Conservation (phyloP, 2,113 vertebrate genomes). For the Dasyprocta punctata region DNA sequence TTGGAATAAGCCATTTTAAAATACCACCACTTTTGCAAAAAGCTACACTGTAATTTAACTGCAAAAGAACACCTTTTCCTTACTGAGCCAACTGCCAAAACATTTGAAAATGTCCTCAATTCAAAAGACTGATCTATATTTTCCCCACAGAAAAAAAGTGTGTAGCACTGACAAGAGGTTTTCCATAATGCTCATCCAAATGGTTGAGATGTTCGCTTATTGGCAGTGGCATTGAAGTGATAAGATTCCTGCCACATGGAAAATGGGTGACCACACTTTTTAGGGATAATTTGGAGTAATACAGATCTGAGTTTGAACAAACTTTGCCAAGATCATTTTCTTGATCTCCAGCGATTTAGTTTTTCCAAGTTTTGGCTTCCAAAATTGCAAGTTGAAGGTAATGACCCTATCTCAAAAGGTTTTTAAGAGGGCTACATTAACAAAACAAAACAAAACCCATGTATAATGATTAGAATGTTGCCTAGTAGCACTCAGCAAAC, state of each 20-base stretch:
- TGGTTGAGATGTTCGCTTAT: not conserved
- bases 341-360: not conserved
- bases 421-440: not conserved
- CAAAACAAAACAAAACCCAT: not conserved
- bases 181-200: constrained; percentile 10
- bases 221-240: not conserved
- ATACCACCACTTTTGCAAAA: constrained; percentile 19
- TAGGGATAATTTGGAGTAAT: not conserved
- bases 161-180: not conserved
- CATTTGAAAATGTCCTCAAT: constrained; percentile 44
- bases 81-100: constrained; percentile 57
- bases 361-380: not conserved
- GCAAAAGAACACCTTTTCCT: constrained; percentile 49
- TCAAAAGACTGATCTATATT: constrained; percentile 45
- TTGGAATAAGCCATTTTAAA: constrained; percentile 40
- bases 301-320: not conserved
- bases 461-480: not conserved
- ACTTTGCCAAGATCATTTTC: not conserved
- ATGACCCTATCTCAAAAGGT: not conserved
- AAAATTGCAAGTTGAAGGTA: not conserved
- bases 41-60: constrained; percentile 33
- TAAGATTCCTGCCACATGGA: not conserved
- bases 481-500: not conserved
- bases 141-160: not conserved
- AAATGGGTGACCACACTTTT: not conserved